phyloP scores from a whole-genome alignment of 2,888 invertebrate species.

The Mylabris sibirica region DNA sequence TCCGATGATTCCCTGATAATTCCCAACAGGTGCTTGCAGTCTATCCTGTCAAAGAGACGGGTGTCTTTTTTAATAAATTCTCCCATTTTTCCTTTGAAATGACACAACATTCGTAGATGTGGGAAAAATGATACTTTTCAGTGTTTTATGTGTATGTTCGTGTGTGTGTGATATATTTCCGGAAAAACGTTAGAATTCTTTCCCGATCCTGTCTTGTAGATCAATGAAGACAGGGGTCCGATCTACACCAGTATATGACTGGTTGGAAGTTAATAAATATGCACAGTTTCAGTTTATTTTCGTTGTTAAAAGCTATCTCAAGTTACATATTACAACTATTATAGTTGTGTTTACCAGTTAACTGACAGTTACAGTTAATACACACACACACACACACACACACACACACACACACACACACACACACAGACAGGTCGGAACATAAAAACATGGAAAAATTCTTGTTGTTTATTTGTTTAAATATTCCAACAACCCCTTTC shows the following conservation, averaged over 20 bases:
- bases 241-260: neutral
- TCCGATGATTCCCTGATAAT: neutral
- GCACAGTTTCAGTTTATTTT: slow-evolving; percentile 51
- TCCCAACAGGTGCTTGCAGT: neutral
- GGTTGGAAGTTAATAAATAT: neutral
- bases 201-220: neutral
- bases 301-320: slow-evolving; percentile 59
- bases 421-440: slow-evolving; percentile 35
- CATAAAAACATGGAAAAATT: slow-evolving; percentile 39
- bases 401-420: slow-evolving; percentile 29
- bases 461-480: slow-evolving; percentile 49
- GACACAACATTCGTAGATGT: neutral
- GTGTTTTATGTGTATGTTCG: no score
- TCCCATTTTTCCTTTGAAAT: neutral
- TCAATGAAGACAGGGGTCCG: neutral
- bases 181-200: neutral
- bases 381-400: slow-evolving; percentile 33
- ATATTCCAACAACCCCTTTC: slow-evolving; percentile 47
- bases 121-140: neutral
- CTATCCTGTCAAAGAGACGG: neutral
- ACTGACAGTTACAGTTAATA: slow-evolving; percentile 44
- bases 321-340: slow-evolving; percentile 43
- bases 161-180: neutral
- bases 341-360: slow-evolving; percentile 8
- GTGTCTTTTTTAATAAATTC: neutral